A percentile compares a stretch with the other conserved stretches of the same genome.
Evolutionary conservation across 2,797 vertebrate species (phyloP).

Genomic region (Xenentodon cancila): DNA sequence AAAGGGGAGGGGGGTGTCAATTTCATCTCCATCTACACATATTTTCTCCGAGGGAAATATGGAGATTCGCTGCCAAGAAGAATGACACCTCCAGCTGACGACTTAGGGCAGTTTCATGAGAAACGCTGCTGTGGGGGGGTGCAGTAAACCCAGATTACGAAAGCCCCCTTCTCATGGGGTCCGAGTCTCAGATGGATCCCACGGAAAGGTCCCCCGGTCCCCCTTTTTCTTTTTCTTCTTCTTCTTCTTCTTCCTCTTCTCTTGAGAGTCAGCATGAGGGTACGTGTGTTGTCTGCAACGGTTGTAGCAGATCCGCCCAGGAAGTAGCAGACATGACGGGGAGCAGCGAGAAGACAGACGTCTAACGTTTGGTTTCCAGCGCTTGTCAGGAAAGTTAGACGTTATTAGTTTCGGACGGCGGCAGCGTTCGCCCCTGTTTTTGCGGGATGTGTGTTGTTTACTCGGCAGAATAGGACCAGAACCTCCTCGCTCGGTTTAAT

Average conservation of each 20-base stretch:
- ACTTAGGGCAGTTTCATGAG: background rate
- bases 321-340: slow-evolving; percentile 64
- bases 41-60: slow-evolving; percentile 20
- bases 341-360: slow-evolving; percentile 13
- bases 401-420: rapidly evolving
- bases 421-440: background rate
- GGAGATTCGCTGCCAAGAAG: background rate
- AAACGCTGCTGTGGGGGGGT: too few species aligned
- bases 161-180: background rate
- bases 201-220: background rate
- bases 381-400: slow-evolving; percentile 32
- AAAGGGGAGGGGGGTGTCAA: slow-evolving; percentile 9
- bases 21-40: slow-evolving; percentile 24
- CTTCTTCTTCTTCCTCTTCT: background rate
- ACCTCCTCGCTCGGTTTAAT: background rate
- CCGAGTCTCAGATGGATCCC: background rate
- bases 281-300: slow-evolving; percentile 56
- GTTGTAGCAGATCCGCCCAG: slow-evolving; percentile 78
- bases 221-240: background rate
- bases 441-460: background rate
- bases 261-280: slow-evolving; percentile 1
- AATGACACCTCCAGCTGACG: slow-evolving; percentile 15
- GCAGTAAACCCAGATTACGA: too few species aligned
- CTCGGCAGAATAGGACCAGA: background rate
- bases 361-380: background rate